Conservation (phyloP, 2,797 vertebrate genomes). For the Ara ararauna region DNA sequence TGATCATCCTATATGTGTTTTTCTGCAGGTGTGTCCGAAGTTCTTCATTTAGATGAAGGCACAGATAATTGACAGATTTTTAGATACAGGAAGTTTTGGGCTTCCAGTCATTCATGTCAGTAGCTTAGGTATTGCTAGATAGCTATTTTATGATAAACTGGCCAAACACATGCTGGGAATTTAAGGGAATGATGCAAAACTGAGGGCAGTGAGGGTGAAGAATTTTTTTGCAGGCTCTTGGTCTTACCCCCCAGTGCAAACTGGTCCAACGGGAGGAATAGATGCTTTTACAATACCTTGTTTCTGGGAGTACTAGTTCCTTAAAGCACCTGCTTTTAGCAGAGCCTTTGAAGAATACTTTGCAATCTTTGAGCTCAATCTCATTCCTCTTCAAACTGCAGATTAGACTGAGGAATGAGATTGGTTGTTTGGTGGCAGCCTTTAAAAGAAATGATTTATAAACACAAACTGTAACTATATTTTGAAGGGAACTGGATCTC, state of each 20-base stretch:
- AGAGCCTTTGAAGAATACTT: conserved; percentile 31
- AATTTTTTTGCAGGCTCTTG: background rate
- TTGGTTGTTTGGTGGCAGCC: conserved; percentile 12
- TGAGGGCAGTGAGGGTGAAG: background rate
- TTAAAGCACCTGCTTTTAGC: conserved; percentile 36
- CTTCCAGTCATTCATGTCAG: background rate
- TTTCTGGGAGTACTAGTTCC: conserved; percentile 23
- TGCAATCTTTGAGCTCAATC: background rate
- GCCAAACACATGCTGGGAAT: background rate
- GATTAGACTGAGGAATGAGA: background rate
- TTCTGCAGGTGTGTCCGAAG: background rate
- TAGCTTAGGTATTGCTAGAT: background rate
- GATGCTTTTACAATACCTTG: background rate
- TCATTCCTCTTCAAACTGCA: conserved; percentile 10
- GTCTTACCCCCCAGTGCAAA: background rate
- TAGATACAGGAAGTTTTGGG: background rate
- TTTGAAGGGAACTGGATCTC: conserved; percentile 59
- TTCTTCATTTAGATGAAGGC: background rate
- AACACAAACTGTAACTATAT: conserved; percentile 71
- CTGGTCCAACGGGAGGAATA: conserved; percentile 36
- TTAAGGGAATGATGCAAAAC: background rate
- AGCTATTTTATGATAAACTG: background rate
- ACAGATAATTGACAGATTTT: background rate
- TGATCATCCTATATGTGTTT: background rate
- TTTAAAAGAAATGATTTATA: conserved; percentile 60